These are phyloP conservation scores for Gerris buenoi DNA, from an alignment of 1,140 invertebrate species.

Conservation along the genomic window DNA sequence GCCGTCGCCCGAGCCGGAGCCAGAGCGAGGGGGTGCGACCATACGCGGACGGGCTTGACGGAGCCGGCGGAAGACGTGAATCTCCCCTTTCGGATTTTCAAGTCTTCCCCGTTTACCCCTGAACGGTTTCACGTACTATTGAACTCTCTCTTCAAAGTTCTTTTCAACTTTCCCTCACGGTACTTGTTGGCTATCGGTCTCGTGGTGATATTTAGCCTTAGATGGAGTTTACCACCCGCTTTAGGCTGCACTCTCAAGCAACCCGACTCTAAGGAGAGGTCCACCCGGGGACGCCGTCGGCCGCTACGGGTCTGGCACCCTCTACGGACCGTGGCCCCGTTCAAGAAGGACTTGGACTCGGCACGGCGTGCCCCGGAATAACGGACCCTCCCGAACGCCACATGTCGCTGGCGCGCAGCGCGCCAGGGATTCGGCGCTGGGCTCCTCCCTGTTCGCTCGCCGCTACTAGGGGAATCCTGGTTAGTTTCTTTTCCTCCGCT, in stretches of 20 bases:
- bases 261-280: conserved; percentile 56
- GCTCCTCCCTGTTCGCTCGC: conserved; percentile 50
- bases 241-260: conserved; percentile 73
- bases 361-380: conserved; percentile 33
- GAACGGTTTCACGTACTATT: conserved; percentile 69
- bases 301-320: conserved; percentile 52
- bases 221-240: conserved; percentile 69
- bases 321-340: conserved; percentile 48
- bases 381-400: conserved; percentile 44
- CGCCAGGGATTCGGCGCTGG: conserved; percentile 10
- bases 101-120: conserved; percentile 45
- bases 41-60: not conserved
- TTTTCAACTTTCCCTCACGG: conserved; percentile 83
- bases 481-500: conserved; percentile 87
- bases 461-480: conserved; percentile 71
- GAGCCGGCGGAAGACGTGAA: conserved; percentile 11
- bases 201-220: conserved; percentile 70
- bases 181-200: conserved; percentile 83
- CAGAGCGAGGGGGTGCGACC: not conserved
- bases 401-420: conserved; percentile 34
- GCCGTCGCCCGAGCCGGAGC: not conserved
- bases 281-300: conserved; percentile 34
- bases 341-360: conserved; percentile 50
- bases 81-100: conserved; percentile 18
- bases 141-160: conserved; percentile 78